phyloP scores from a whole-genome alignment of 2,113 vertebrate genomes.

The Cyphomyrus plagiostoma region DNA sequence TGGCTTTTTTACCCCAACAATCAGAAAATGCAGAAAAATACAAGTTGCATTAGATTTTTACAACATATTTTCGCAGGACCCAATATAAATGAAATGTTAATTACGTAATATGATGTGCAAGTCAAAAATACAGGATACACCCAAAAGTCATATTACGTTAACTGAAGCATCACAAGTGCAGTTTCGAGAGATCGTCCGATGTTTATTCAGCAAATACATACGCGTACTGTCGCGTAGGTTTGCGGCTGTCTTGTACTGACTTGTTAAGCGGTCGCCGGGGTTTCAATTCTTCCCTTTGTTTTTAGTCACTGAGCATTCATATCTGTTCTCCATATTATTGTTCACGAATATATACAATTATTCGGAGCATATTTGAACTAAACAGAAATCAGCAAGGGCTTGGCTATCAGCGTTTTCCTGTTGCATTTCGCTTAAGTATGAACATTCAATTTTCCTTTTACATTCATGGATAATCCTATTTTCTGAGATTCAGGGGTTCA shows the following conservation, averaged over 20 bases:
- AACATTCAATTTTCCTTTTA: background rate
- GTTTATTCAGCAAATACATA: background rate
- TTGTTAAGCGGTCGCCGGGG: background rate
- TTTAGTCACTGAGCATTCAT: background rate
- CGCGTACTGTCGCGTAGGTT: background rate
- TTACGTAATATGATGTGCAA: background rate
- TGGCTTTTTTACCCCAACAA: background rate
- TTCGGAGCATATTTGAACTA: background rate
- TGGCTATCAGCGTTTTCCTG: background rate
- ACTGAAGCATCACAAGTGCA: background rate
- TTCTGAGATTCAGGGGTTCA: background rate
- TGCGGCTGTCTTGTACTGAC: background rate
- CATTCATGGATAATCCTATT: background rate
- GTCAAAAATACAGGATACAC: background rate
- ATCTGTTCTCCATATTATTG: background rate
- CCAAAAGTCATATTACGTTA: background rate
- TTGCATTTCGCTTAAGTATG: background rate
- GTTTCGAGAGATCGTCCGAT: background rate
- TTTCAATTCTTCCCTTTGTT: background rate
- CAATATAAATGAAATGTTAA: background rate
- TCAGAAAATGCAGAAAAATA: constrained; percentile 5
- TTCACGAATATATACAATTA: background rate
- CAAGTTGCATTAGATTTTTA: background rate
- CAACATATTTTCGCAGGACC: background rate
- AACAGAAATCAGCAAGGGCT: background rate